These are phyloP conservation scores for Marisa cornuarietis DNA, from an alignment of 1,140 invertebrate species.

Conservation along the genomic window DNA sequence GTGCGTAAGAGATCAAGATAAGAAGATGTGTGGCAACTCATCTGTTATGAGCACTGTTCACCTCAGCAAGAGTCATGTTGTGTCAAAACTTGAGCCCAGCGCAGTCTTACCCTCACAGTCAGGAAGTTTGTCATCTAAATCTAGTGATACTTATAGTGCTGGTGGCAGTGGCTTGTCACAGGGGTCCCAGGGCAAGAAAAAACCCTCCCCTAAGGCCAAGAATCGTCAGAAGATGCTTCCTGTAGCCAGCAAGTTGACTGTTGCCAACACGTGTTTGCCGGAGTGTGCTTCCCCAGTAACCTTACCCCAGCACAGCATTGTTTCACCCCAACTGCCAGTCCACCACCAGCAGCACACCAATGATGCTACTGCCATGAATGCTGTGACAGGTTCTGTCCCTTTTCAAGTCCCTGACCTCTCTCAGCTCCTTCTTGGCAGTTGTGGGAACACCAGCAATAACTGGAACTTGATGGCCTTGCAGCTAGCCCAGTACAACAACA, in stretches of 20 bases:
- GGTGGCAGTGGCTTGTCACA: too few relatives aligned
- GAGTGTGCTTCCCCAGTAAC: slow-evolving; percentile 2
- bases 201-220: slow-evolving; percentile 13
- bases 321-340: not conserved
- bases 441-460: not conserved
- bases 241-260: not conserved
- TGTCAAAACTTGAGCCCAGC: too few relatives aligned
- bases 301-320: not conserved
- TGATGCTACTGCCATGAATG: not conserved
- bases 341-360: not conserved
- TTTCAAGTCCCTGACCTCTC: slow-evolving; percentile 14
- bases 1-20: not conserved
- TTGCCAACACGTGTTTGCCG: not conserved
- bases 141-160: too few relatives aligned
- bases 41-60: too few relatives aligned
- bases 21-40: not conserved
- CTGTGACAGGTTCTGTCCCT: not conserved
- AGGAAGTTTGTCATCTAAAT: too few relatives aligned
- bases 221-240: slow-evolving; percentile 8
- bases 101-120: too few relatives aligned
- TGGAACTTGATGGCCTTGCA: slow-evolving; percentile 17
- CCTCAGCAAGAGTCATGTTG: too few relatives aligned
- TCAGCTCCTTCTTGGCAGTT: not conserved
- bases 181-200: slow-evolving; percentile 1
- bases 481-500: slow-evolving; percentile 41